Evolutionary conservation across 2,797 vertebrate species (phyloP), one percentile per base, ranked within the genome.

Genomic region (Onychomys torridus): DNA sequence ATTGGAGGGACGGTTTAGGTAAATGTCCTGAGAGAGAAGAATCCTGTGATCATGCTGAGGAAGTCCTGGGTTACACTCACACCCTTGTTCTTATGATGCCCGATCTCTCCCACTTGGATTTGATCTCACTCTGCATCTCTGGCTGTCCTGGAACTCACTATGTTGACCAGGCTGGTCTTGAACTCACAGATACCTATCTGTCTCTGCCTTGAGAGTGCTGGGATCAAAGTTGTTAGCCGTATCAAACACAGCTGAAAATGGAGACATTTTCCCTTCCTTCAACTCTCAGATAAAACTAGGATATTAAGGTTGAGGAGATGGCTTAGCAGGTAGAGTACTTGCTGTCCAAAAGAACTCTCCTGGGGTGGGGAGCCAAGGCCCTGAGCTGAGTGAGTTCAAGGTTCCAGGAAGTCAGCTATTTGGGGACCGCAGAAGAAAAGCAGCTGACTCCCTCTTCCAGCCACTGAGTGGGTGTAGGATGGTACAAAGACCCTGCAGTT

Each of bases 1-100:
- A n/a, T 32, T 37, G 90, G 29, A 97, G 90, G 55, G 82, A 90
- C 40, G 95, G 95, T 25, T 88, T 84, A 1, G 3, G 19, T 3
- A 88, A 55, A 14, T 1, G 0, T 1, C 92, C 95, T 95, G 71
- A 1, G 49, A 46, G 27, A 79, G 61, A 95, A 92, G 19, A 6
- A 52, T 2, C 40, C 67, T 81, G 40, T 3, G 34, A 25, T 75
- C 67, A 59, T 27, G 12, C 14, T 63, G 27, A 84, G 59, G 59
- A 32, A 84, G 40, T 9, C 16, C 59, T 29, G 55, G 23, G 23
- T 59, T 82, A 82, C 17, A 82, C 79, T 29, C n/a, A 13, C 57
- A 61, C 55, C 79, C n/a, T 61, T 61, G 34, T 59, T 17, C 55
- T 40, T 13, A 27, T 29, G 79, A 61, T 10, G 55, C 25, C 79